phyloP scores from a whole-genome alignment of 2,888 invertebrate species.

The Noctua janthe region DNA sequence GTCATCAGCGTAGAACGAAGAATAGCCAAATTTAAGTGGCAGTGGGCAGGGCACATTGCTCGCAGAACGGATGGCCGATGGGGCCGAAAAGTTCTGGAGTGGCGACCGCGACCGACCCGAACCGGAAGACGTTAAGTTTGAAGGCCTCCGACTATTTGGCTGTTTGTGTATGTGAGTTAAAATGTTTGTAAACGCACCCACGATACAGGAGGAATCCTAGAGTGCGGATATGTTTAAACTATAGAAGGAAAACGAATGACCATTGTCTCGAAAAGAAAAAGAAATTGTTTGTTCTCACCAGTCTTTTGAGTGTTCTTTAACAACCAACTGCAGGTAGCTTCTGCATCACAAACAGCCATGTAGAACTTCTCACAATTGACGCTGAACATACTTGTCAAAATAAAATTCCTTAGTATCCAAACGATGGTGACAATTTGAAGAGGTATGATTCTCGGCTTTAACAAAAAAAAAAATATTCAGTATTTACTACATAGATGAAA shows the following conservation, averaged over 20 bases:
- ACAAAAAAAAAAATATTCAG: background rate
- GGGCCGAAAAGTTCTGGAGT: too few relatives aligned
- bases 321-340: slow-evolving; percentile 6
- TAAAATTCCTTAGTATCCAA: slow-evolving; percentile 2
- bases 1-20: too few relatives aligned
- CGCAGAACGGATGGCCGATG: too few relatives aligned
- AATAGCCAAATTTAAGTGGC: too few relatives aligned
- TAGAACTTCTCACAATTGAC: slow-evolving; percentile 23
- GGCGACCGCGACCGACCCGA: too few relatives aligned
- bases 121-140: too few relatives aligned
- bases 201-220: too few relatives aligned
- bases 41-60: too few relatives aligned
- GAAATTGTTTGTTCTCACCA: background rate
- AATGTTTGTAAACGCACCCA: background rate
- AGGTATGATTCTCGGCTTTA: background rate
- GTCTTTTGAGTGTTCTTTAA: background rate
- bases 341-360: background rate
- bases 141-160: too few relatives aligned
- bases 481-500: background rate
- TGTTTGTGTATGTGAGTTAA: background rate
- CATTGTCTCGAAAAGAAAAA: background rate
- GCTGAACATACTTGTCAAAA: slow-evolving; percentile 5
- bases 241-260: background rate
- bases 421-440: background rate
- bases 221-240: too few relatives aligned